Conservation (phyloP, 1,140 invertebrate species). For the Eumeta japonica region DNA sequence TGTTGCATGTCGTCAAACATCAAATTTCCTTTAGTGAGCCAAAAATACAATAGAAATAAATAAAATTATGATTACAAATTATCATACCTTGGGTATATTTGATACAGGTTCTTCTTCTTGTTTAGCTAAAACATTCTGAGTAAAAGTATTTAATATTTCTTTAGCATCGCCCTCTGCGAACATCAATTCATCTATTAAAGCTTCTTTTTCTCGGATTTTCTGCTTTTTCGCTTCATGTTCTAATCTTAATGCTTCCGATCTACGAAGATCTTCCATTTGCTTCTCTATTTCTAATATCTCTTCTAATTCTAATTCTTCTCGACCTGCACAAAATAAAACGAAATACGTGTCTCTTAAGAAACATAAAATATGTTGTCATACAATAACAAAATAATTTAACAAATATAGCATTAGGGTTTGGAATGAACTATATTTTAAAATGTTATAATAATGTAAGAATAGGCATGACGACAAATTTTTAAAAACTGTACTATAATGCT, state of each 20-base stretch:
- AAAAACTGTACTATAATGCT: too few species aligned
- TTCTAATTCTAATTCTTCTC: conserved; percentile 79
- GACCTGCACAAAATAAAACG: too few species aligned
- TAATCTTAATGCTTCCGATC: conserved; percentile 60
- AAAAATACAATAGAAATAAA: too few species aligned
- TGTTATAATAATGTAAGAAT: too few species aligned
- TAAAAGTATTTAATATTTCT: conserved; percentile 83
- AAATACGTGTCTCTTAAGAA: too few species aligned
- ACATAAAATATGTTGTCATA: not conserved
- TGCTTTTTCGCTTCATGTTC: conserved; percentile 78
- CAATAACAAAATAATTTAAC: too few species aligned
- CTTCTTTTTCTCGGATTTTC: conserved; percentile 84
- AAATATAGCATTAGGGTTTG: too few species aligned
- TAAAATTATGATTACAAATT: too few species aligned
- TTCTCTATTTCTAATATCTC: conserved; percentile 85
- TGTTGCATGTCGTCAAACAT: too few species aligned
- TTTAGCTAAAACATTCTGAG: conserved; percentile 65
- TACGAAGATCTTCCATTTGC: conserved; percentile 66
- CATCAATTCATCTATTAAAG: conserved; percentile 91
- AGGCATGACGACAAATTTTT: too few species aligned
- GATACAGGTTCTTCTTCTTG: conserved; percentile 62
- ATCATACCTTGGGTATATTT: conserved; percentile 38
- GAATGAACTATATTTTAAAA: too few species aligned
- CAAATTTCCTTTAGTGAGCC: too few species aligned
- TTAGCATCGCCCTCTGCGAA: conserved; percentile 86